Evolutionary conservation across 2,888 invertebrate species (phyloP), one percentile per base, ranked within the genome.

Genomic region (Argyresthia albistria): DNA sequence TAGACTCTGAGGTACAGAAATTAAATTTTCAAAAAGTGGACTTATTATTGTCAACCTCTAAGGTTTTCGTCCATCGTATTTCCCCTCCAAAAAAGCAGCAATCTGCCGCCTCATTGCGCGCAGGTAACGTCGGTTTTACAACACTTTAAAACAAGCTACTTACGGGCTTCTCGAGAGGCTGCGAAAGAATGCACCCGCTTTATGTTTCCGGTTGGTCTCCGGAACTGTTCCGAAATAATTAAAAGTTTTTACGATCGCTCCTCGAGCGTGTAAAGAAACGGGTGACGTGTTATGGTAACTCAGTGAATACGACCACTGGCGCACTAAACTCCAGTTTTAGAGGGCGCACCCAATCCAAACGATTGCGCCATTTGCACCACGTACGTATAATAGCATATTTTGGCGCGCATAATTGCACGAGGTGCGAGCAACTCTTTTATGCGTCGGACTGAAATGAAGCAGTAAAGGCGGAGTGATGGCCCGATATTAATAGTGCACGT

Each of bases 161-260:
- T 77, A 77, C 76, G 69, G 63, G 59, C 60, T 60, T 59, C 60
- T 63, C 61, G 62, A 56, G 59, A 62, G 35, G 51, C 51, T 45
- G 45, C 11, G 69, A 78, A 77, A 80, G 76, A 81, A 80, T 70
- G 70, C 76, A 73, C 65, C 62, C 70, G 64, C 70, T 83, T 83
- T 81, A 86, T 82, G 80, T 73, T 67, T 70, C 77, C 69, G 74
- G 76, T 50, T 47, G 50, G 54, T 74, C 71, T 77, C 70, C 64
- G 64, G 62, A 64, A 73, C 70, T 73, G 72, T 77, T 77, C 76
- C 65, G 65, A 79, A 83, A 86, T 82, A 83, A 86, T 83, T 82
- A 82, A 84, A 82, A 86, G 76, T 80, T 83, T 83, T 86, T 82
- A 84, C 76, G 77, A 76, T 69, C 72, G 55, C 69, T 63, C 67